Percentiles rank a stretch among this genome's conserved stretches.
phyloP scores from a whole-genome alignment of 2,797 vertebrate species.

The Ctenochaetus hawaiiensis region DNA sequence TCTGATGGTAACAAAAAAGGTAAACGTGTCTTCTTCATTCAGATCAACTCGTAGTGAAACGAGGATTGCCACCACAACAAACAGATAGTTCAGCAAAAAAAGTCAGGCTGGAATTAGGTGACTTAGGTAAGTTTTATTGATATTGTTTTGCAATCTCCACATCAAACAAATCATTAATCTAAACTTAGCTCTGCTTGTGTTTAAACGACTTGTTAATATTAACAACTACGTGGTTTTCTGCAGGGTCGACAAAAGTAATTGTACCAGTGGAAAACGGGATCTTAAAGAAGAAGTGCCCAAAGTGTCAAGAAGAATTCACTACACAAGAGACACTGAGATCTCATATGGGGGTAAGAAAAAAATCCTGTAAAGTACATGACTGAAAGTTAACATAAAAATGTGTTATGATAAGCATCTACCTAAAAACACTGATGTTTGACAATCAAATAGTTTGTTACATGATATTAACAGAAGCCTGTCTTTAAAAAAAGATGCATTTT shows the following conservation, averaged over 20 bases:
- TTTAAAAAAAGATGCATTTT: neutral
- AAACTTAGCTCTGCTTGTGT: neutral
- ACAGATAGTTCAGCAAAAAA: conserved; percentile 80
- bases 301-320: conserved; percentile 91
- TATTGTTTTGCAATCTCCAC: neutral
- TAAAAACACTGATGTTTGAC: neutral
- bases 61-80: conserved; percentile 73
- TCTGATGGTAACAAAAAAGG: too few relatives aligned
- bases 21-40: conserved; percentile 25
- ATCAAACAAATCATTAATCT: neutral
- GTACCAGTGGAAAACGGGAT: conserved; percentile 88
- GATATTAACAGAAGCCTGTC: neutral
- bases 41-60: conserved; percentile 82
- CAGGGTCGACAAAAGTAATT: conserved; percentile 72
- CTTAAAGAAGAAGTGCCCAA: conserved; percentile 90
- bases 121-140: conserved; percentile 63
- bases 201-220: neutral
- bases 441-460: neutral
- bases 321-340: conserved; percentile 89
- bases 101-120: conserved; percentile 68
- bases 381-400: neutral
- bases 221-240: conserved; percentile 38
- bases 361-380: neutral
- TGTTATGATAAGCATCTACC: neutral
- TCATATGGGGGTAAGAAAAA: conserved; percentile 90